phyloP scores from a whole-genome alignment of 2,113 vertebrate species.

The Oryzias celebensis region DNA sequence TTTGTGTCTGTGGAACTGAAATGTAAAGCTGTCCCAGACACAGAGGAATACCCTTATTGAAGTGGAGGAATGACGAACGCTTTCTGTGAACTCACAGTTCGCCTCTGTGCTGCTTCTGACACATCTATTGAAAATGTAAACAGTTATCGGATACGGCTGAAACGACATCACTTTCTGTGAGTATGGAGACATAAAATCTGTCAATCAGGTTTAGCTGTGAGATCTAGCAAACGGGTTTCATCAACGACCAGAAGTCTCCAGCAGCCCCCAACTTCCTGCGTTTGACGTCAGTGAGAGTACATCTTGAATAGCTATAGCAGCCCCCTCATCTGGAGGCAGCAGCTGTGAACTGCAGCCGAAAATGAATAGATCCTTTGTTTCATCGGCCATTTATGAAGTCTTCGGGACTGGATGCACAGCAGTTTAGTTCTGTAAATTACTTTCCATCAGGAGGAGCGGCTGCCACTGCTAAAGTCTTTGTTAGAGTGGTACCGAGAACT shows the following conservation, averaged over 20 bases:
- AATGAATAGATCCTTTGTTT: slow-evolving; percentile 70
- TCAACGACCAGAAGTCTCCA: slow-evolving; percentile 43
- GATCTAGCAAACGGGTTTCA: slow-evolving; percentile 58
- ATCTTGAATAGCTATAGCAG: slow-evolving; percentile 68
- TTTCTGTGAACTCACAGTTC: slow-evolving; percentile 12
- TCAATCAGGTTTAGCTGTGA: slow-evolving; percentile 62
- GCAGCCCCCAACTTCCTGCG: slow-evolving; percentile 59
- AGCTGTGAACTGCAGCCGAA: slow-evolving; percentile 44
- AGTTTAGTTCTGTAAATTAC: slow-evolving; percentile 41
- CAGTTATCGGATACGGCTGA: slow-evolving; percentile 21
- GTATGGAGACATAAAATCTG: slow-evolving; percentile 40
- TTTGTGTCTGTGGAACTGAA: too few species aligned
- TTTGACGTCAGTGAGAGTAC: slow-evolving; percentile 50
- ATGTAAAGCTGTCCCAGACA: too few species aligned
- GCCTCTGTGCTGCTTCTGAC: slow-evolving; percentile 17
- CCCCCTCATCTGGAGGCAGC: slow-evolving; percentile 66
- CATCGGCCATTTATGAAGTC: slow-evolving; percentile 64
- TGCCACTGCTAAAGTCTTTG: slow-evolving; percentile 26
- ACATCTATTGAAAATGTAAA: slow-evolving; percentile 20
- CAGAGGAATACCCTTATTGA: too few species aligned
- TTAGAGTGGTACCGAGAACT: slow-evolving; percentile 12
- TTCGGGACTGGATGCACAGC: slow-evolving; percentile 37
- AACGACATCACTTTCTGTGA: slow-evolving; percentile 30
- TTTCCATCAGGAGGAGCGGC: slow-evolving; percentile 41
- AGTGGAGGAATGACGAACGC: too few species aligned